phyloP scores from a whole-genome alignment of 2,113 vertebrate species.

The Plecotus auritus region DNA sequence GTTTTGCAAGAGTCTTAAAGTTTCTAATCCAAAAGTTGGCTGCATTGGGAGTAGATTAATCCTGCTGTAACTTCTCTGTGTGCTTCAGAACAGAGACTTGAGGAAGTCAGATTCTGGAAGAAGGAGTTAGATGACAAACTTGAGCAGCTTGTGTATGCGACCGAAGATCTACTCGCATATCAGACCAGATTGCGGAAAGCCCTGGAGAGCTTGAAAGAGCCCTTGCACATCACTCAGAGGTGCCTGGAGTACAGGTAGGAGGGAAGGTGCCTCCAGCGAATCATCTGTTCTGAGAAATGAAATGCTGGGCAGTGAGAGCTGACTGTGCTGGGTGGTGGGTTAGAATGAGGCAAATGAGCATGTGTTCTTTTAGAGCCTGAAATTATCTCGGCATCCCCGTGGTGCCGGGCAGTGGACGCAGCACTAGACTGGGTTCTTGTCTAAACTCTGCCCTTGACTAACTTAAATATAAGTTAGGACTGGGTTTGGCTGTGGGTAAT shows the following conservation, averaged over 20 bases:
- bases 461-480: neutral
- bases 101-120: constrained; percentile 91
- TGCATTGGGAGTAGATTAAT: neutral
- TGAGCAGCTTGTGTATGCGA: constrained; percentile 85
- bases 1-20: neutral
- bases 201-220: constrained; percentile 83
- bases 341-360: neutral
- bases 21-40: neutral
- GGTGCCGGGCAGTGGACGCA: neutral
- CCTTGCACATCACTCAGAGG: constrained; percentile 79
- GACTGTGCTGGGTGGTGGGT: neutral
- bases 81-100: constrained; percentile 86
- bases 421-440: neutral
- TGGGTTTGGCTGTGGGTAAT: neutral
- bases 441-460: neutral
- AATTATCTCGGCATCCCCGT: neutral
- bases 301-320: neutral
- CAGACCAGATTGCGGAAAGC: constrained; percentile 85
- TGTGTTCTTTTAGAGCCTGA: neutral
- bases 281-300: neutral
- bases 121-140: constrained; percentile 88
- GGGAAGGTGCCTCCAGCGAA: neutral
- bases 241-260: constrained; percentile 90
- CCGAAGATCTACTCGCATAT: constrained; percentile 80
- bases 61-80: neutral